Conservation (phyloP, 2,888 invertebrate species). For the Macrostomum cliftonense region DNA sequence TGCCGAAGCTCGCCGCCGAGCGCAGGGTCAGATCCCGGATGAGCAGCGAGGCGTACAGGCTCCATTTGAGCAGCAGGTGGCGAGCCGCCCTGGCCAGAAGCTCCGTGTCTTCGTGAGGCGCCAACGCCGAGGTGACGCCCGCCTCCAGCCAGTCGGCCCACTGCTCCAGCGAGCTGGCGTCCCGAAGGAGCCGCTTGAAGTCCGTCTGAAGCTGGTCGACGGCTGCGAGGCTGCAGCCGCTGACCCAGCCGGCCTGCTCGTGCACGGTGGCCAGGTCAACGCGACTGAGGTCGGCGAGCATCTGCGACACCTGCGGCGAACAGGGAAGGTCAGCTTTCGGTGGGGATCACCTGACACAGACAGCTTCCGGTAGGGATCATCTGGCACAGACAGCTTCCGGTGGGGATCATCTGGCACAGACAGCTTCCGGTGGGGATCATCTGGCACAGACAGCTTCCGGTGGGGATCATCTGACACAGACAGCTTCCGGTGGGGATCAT, state of each 20-base stretch:
- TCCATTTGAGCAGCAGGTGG: constrained; percentile 91
- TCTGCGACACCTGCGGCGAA: constrained; percentile 66
- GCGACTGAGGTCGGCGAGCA: constrained; percentile 82
- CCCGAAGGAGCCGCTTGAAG: constrained; percentile 51
- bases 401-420: no score
- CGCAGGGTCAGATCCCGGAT: constrained; percentile 83
- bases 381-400: no score
- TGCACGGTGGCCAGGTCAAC: constrained; percentile 87
- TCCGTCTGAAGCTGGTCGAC: constrained; percentile 70
- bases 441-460: no score
- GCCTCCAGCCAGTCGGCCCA: constrained; percentile 94
- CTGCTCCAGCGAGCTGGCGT: constrained; percentile 73
- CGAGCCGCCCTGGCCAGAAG: constrained; percentile 36
- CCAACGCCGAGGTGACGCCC: constrained; percentile 70
- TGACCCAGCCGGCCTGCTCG: constrained; percentile 81
- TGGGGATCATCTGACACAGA: no score
- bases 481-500: no score
- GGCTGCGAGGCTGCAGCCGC: constrained; percentile 71
- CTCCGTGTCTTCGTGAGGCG: constrained; percentile 53
- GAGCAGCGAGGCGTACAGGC: constrained; percentile 87
- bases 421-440: no score
- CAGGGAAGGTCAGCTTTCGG: no score
- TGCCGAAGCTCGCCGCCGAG: constrained; percentile 92
- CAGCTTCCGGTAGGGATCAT: no score
- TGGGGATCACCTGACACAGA: no score